A percentile compares a stretch with the other conserved stretches of the same genome.
phyloP scores from a whole-genome alignment of 1,140 invertebrate species.

The Anastatus disparis region DNA sequence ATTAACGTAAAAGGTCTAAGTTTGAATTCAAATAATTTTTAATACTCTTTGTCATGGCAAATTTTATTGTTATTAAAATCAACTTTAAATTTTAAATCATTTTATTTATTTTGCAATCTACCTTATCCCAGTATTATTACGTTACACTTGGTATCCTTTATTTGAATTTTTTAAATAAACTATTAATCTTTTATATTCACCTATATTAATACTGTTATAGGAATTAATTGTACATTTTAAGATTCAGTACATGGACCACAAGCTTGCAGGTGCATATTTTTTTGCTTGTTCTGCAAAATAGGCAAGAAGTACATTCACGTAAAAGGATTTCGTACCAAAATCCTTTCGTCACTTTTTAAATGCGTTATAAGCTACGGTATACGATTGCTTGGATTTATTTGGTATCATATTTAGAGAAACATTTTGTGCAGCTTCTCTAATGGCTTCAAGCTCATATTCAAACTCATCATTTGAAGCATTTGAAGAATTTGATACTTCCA shows the following conservation, averaged over 20 bases:
- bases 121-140: no score
- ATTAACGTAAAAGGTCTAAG: no score
- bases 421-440: not conserved
- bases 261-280: not conserved
- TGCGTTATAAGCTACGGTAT: not conserved
- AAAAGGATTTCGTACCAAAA: not conserved
- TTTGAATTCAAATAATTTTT: no score
- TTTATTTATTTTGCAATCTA: no score
- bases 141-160: no score
- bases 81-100: no score
- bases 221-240: not conserved
- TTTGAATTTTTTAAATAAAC: not conserved
- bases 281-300: not conserved
- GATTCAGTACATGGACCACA: not conserved
- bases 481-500: not conserved
- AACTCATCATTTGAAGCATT: not conserved
- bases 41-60: no score
- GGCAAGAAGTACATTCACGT: not conserved
- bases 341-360: not conserved
- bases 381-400: not conserved
- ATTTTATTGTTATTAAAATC: no score
- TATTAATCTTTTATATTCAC: no score
- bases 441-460: not conserved
- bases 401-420: not conserved
- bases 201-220: not conserved